Evolutionary conservation across 1,140 invertebrate species (phyloP).

Genomic region (Drosophila lacertosa): DNA sequence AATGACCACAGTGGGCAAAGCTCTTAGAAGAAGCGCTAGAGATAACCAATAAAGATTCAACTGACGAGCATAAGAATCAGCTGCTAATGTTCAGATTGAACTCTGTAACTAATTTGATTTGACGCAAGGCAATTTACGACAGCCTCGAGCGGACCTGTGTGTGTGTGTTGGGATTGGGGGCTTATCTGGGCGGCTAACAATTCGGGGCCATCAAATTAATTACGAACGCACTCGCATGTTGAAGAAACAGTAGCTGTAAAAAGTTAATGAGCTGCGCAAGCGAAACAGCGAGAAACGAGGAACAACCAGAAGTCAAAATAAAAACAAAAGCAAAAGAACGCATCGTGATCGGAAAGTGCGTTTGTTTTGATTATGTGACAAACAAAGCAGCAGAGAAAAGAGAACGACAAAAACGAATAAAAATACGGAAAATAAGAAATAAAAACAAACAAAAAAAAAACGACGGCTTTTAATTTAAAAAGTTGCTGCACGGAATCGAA

Average conservation of each 20-base stretch:
- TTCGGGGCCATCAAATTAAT: slow-evolving; percentile 71
- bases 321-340: slow-evolving; percentile 62
- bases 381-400: slow-evolving; percentile 38
- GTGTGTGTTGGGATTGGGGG: not conserved
- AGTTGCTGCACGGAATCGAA: slow-evolving; percentile 61
- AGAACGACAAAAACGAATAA: slow-evolving; percentile 48
- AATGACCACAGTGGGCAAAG: slow-evolving; percentile 28
- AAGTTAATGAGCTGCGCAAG: slow-evolving; percentile 66
- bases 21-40: slow-evolving; percentile 34
- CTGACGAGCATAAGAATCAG: slow-evolving; percentile 12
- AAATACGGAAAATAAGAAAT: slow-evolving; percentile 46
- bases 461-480: slow-evolving; percentile 69
- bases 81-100: slow-evolving; percentile 46
- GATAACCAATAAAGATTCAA: slow-evolving; percentile 52
- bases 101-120: slow-evolving; percentile 56
- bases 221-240: slow-evolving; percentile 32
- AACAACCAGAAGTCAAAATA: slow-evolving; percentile 60
- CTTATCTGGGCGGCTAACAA: slow-evolving; percentile 61
- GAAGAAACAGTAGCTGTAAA: slow-evolving; percentile 73
- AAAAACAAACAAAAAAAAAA: slow-evolving; percentile 42
- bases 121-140: slow-evolving; percentile 65
- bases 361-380: slow-evolving; percentile 77
- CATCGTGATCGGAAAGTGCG: slow-evolving; percentile 57
- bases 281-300: slow-evolving; percentile 24
- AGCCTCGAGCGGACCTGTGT: slow-evolving; percentile 14